Base-by-base conservation (phyloP, 2,113 vertebrate species). In the Tetrao urogallus region DNA sequence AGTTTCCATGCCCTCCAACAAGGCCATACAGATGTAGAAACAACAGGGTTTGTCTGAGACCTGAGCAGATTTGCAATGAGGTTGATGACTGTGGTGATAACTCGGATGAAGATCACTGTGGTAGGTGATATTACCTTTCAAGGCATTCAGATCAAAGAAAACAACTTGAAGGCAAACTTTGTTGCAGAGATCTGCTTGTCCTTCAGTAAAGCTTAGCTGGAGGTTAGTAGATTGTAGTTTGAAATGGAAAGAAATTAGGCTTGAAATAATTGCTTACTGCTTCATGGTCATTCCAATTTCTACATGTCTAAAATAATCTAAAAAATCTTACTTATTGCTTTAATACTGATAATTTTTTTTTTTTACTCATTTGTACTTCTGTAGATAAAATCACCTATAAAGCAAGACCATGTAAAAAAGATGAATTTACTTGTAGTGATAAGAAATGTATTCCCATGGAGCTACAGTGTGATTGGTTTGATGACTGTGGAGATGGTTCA, bases 71-170 rank as follows among this genome's bases (percentile, higher is more conserved):
- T 56, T 99, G 99, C 97, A 98, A 99, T 92, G 98, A 98, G 58
- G 97, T 99, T 75, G 98, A 99, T 52, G 98, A 99, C 95, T 99
- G 99, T n/a, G 99, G 99, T 2, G 99, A 99, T 97, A 98, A 98
- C 96, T 99, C 99, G 0, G 99, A 99, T 63, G 99, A 99, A 97
- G 98, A 99, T 67, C 97, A 98, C 95, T 99, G 99, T 28, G 98
- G 98, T 98, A 98, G 97, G 98, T 93, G 84, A 32, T 54, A 48
- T 81, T 93, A 30, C 54, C 81, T 86, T 84, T 34, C 69, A 58
- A 61, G 80, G 60, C 69, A 47, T 85, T 87, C 74, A 89, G 77
- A 83, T 60, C 75, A 94, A 48, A 90, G 52, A 88, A 90, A 95
- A 65, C 42, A 78, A 81, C 80, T 84, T 48, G 52, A 90, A 93